Conservation (phyloP, 2,113 vertebrate genomes). For the Platichthys flesus region DNA sequence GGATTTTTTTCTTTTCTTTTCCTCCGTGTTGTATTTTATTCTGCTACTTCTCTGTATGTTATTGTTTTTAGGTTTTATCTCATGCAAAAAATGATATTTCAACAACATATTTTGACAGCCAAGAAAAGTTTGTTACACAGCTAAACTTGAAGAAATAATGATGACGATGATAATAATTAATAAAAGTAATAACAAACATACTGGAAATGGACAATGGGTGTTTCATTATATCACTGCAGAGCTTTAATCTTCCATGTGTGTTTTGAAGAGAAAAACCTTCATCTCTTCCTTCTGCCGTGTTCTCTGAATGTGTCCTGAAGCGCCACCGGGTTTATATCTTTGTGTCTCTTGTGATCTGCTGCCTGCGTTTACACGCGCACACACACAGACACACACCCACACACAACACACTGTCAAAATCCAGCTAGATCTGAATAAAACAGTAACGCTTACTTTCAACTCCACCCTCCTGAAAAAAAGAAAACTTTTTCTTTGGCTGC, state of each 20-base stretch:
- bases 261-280: too few species aligned
- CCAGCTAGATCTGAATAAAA: neutral
- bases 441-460: neutral
- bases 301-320: too few species aligned
- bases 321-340: too few species aligned
- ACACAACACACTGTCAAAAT: too few species aligned
- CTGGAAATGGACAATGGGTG: slow-evolving; percentile 14
- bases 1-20: slow-evolving; percentile 57
- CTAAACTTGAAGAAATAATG: slow-evolving; percentile 81
- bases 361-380: too few species aligned
- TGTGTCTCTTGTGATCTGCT: too few species aligned
- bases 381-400: too few species aligned
- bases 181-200: slow-evolving; percentile 81
- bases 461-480: neutral
- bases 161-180: slow-evolving; percentile 77
- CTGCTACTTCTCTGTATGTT: slow-evolving; percentile 73
- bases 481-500: neutral
- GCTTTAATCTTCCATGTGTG: too few species aligned
- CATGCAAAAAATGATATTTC: slow-evolving; percentile 76
- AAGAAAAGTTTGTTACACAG: slow-evolving; percentile 83
- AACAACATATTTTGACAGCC: slow-evolving; percentile 77
- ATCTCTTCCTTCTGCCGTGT: too few species aligned
- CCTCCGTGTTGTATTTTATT: slow-evolving; percentile 78
- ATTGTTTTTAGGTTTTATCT: slow-evolving; percentile 74
- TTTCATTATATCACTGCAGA: neutral